Base-by-base conservation (phyloP, 2,113 vertebrate genomes). In the Brachirus orientalis region DNA sequence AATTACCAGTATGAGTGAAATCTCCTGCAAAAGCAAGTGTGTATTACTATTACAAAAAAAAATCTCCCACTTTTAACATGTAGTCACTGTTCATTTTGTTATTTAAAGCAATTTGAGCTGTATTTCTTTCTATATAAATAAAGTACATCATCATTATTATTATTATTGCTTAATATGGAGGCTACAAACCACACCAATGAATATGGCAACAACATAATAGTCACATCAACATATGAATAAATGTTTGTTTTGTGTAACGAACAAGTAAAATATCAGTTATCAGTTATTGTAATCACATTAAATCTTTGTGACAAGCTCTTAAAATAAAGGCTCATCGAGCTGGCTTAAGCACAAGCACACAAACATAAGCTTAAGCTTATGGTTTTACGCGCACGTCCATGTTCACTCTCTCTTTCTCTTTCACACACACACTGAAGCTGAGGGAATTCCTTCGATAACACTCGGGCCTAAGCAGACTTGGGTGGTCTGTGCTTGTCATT, bases 401-500 rank as follows among this genome's bases (percentile, higher is more conserved):
- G 57, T 51, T 52, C 54, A 48, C 38, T 51, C 41, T 45, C 52
- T 51, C 69, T n/a, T n/a, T n/a, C n/a, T n/a, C n/a, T n/a, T n/a
- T n/a, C 55, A 75, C 63, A 73, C 59, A 68, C 73, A 62, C 45
- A 40, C 47, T 63, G 50, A 73, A 68, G 46, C 63, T 56, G 33
- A 72, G 83, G 79, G 58, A 79, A 89, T 88, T 90, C 83, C 73
- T 80, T 62, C 50, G 76, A 81, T 72, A 86, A 85, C 84, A 83
- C 51, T 75, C 48, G 78, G 69, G 63, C 68, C 68, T 84, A 62
- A 83, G 86, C 79, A 87, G 75, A 85, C 86, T 80, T 89, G 90
- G 90, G 92, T 93, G 92, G 91, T 91, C 91, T 80, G 58, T 37
- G 47, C 81, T 88, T 91, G 88, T 91, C 89, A 91, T 88, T 88